A percentile compares a stretch with the other conserved stretches of the same genome.
Conservation (phyloP, 1,140 invertebrate genomes). For the Diploscapter pachys region DNA sequence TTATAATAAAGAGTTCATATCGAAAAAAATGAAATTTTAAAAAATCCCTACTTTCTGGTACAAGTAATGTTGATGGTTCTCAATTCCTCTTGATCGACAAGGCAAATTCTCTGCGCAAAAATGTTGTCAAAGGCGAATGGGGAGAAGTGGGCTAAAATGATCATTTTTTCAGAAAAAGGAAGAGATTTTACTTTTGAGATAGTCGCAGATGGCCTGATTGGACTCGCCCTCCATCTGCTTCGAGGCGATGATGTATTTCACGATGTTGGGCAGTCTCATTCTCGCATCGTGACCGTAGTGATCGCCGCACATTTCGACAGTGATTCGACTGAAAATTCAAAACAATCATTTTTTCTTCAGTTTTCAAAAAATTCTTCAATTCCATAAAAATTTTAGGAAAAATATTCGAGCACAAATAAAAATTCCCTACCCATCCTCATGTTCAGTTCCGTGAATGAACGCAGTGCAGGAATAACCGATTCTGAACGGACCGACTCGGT, state of each 20-base stretch:
- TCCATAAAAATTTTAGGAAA: not conserved
- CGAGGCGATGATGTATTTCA: not conserved
- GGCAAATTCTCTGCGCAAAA: not conserved
- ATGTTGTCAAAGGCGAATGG: not conserved
- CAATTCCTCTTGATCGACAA: not conserved
- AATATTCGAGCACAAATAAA: no score
- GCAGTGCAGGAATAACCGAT: constrained; percentile 2
- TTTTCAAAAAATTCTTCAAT: not conserved
- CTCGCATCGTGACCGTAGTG: constrained; percentile 16
- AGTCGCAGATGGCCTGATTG: not conserved
- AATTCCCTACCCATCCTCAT: constrained; percentile 1
- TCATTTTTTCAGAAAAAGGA: not conserved
- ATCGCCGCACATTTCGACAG: constrained; percentile 11
- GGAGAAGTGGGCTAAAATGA: not conserved
- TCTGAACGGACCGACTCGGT: not conserved
- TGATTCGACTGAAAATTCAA: not conserved
- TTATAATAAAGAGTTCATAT: not conserved
- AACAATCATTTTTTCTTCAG: not conserved
- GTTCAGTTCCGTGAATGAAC: constrained; percentile 9
- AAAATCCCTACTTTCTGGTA: not conserved
- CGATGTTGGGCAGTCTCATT: not conserved
- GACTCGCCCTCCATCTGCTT: not conserved
- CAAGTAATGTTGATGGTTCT: not conserved
- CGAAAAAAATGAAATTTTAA: not conserved
- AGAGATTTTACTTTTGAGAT: not conserved